phyloP scores from a whole-genome alignment of 2,888 invertebrate species.

The Nomada fabriciana region DNA sequence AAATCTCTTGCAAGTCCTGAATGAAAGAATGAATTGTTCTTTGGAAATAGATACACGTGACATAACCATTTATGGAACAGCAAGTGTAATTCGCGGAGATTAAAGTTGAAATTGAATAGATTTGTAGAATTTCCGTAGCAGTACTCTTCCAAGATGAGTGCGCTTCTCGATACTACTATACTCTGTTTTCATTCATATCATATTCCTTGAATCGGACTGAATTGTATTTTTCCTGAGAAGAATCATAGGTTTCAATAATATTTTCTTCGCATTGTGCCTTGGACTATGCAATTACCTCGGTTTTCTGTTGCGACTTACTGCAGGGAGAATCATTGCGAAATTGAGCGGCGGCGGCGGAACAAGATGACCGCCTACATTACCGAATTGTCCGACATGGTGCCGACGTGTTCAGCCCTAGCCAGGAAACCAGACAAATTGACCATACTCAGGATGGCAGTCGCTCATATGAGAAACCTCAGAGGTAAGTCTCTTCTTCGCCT shows the following conservation, averaged over 20 bases:
- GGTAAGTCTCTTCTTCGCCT: conserved; percentile 86
- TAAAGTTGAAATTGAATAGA: background rate
- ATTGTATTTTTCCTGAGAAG: background rate
- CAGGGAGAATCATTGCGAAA: conserved; percentile 99
- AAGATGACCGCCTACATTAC: conserved; percentile 99
- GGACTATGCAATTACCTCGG: conserved; percentile 78
- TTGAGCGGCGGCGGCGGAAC: conserved; percentile 98
- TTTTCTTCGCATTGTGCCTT: conserved; percentile 10
- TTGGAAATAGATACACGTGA: no score
- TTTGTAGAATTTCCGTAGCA: background rate
- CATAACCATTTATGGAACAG: no score
- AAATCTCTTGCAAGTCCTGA: background rate
- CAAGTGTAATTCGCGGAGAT: no score
- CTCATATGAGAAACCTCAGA: conserved; percentile 99
- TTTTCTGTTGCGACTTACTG: conserved; percentile 85
- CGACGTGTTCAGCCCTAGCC: conserved; percentile 98
- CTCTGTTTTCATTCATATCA: background rate
- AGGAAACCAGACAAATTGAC: conserved; percentile 99
- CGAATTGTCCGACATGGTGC: conserved; percentile 99
- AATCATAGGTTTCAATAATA: conserved; percentile 9
- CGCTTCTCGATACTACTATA: background rate
- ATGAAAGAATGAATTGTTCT: background rate
- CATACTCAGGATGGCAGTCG: conserved; percentile 99
- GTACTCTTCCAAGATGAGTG: background rate
- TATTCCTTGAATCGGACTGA: background rate